phyloP scores from a whole-genome alignment of 2,888 invertebrate genomes.

The Seladonia tumulorum region DNA sequence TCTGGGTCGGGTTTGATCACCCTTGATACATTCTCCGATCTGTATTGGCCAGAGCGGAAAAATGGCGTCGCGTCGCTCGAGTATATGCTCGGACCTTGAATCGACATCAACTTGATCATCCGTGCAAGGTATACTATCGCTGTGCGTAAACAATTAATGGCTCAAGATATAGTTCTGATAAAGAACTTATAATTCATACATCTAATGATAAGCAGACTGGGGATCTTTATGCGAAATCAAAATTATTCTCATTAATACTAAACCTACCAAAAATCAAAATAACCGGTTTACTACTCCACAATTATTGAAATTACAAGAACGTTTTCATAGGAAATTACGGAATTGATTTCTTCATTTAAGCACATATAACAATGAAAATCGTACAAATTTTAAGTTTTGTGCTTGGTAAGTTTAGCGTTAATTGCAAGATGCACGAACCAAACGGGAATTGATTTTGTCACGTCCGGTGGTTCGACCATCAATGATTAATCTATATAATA shows the following conservation, averaged over 20 bases:
- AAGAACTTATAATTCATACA: no score
- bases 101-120: neutral
- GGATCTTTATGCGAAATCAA: neutral
- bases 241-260: neutral
- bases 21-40: neutral
- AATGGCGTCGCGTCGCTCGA: neutral
- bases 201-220: neutral
- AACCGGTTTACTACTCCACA: no score
- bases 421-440: neutral
- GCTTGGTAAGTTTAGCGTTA: no score
- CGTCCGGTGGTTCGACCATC: no score
- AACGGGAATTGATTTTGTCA: neutral
- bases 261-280: no score
- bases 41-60: neutral
- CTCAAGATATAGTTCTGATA: neutral
- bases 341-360: no score
- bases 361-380: no score
- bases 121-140: neutral
- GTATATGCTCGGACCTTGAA: neutral
- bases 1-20: constrained; percentile 40
- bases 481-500: no score
- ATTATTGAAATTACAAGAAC: no score
- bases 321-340: no score
- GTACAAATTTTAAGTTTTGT: no score
- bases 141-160: neutral